Evolutionary conservation across 2,888 invertebrate genomes (phyloP), one percentile per base, ranked within the genome.

Genomic region (Pemphredon lugubris): DNA sequence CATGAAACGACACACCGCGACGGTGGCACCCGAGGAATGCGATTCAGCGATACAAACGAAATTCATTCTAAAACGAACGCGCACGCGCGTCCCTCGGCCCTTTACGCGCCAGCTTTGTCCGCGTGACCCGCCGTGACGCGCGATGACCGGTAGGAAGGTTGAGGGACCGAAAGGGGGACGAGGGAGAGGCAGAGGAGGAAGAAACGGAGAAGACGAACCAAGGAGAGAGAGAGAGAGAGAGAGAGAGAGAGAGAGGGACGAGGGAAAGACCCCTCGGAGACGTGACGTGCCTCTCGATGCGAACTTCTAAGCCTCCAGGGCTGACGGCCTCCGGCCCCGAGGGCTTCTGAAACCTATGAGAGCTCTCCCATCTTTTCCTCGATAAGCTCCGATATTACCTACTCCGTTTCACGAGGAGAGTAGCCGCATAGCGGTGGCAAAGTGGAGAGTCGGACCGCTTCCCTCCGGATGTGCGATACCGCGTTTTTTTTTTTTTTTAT

Each of bases 261-360:
- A 47, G 34, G 13, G 13, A 69, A 54, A 48, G 65, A 57, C 72
- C 64, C 77, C 69, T 72, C 67, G 60, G 66, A 60, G 73, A 85
- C 85, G 86, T 85, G 86, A 84, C 73, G 76, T 57, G 83, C 80
- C 72, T 81, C 58, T 75, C 68, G 81, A 84, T 83, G 83, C 80
- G 81, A 83, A 84, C 83, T 82, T 77, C 83, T 81, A 82, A 82
- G 79, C 75, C 72, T 71, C 73, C n/a, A n/a, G 67, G 79, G 78
- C 76, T 80, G 80, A 80, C 70, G 81, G 78, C 73, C 81, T 75
- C 69, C 55, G 61, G 69, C 77, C 65, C 77, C 75, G 79, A 78
- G 81, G 84, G 84, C 84, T 86, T 85, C 84, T 82, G 79, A 82
- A 84, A 84, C 84, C 84, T 81, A 83, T 67, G 81, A 81, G 78